Conservation (phyloP, 2,888 invertebrate genomes). For the Scaptomyza reducta region DNA sequence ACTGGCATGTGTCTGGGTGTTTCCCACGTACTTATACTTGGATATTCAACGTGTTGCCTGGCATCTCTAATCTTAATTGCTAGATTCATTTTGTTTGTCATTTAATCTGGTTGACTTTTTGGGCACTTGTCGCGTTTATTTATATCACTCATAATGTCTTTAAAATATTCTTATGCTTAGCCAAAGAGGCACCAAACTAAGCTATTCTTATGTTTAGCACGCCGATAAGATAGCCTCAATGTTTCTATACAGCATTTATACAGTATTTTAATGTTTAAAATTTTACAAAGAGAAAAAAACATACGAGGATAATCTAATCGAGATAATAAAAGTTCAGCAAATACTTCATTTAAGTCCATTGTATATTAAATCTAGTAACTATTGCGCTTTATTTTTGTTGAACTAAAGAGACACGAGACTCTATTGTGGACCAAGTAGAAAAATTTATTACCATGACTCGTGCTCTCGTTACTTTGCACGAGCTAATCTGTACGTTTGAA, state of each 20-base stretch:
- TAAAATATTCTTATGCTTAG: slow-evolving; percentile 1
- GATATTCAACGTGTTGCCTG: background rate
- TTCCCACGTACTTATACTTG: slow-evolving; percentile 38
- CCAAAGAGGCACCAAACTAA: slow-evolving; percentile 7
- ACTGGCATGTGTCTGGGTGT: slow-evolving; percentile 18
- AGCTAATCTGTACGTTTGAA: too few species aligned
- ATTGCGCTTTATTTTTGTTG: background rate
- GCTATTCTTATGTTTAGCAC: background rate
- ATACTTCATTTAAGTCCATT: background rate
- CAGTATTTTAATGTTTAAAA: background rate
- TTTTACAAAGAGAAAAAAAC: background rate
- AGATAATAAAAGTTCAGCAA: background rate
- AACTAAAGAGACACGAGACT: background rate
- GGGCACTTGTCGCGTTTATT: slow-evolving; percentile 16
- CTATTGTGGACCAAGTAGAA: background rate
- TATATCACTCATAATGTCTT: slow-evolving; percentile 2
- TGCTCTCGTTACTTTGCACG: too few species aligned
- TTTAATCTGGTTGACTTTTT: slow-evolving; percentile 20
- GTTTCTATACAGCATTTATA: background rate
- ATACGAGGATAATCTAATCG: background rate
- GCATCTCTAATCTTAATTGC: slow-evolving; percentile 37
- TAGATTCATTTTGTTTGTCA: slow-evolving; percentile 31
- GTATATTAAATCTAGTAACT: background rate
- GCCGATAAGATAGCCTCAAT: slow-evolving; percentile 1
- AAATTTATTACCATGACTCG: background rate